Base-by-base conservation (phyloP, 2,797 vertebrate genomes). In the Protonibea diacanthus region DNA sequence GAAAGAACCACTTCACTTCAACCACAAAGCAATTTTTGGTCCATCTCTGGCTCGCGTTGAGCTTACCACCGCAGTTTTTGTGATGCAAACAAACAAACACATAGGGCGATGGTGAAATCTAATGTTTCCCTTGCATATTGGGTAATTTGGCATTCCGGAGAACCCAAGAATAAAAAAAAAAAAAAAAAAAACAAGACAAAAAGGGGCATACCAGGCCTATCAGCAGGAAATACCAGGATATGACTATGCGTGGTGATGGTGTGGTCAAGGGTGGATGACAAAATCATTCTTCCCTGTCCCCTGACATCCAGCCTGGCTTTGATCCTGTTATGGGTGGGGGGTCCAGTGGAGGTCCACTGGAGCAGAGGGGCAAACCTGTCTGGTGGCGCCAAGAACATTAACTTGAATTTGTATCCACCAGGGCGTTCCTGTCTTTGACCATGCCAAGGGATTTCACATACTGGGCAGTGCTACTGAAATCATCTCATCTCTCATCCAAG, bases 191-290 rank as follows among this genome's bases (percentile, higher is more conserved):
- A 10, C 47, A 74, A 84, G 74, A 85, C 76, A 88, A 89, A 88
- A 83, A 78, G 48, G 53, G 58, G 71, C 91, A 93, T 93, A 78
- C 92, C 87, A 86, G 64, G 44, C 82, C 86, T 93, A 94, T 95
- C 93, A 87, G 81, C 82, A 94, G 92, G 92, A 94, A 94, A 93
- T 89, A 59, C 88, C 81, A 76, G 68, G 81, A 90, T 77, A 87
- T 55, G 76, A 91, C 55, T 82, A 64, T 76, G 67, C 61, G 65
- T 74, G 53, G 78, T 65, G 71, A 74, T 86, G 80, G 72, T 70
- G 69, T 83, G 56, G 80, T 88, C 63, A 66, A 69, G 80, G 83
- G 21, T 72, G 71, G 78, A 74, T 81, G 84, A 86, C 81, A 66
- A 72, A 74, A 80, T 82, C 72, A 57, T 84, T 77, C 64, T 75